Conservation (phyloP, 1,140 invertebrate genomes). For the Leptinotarsa texana region DNA sequence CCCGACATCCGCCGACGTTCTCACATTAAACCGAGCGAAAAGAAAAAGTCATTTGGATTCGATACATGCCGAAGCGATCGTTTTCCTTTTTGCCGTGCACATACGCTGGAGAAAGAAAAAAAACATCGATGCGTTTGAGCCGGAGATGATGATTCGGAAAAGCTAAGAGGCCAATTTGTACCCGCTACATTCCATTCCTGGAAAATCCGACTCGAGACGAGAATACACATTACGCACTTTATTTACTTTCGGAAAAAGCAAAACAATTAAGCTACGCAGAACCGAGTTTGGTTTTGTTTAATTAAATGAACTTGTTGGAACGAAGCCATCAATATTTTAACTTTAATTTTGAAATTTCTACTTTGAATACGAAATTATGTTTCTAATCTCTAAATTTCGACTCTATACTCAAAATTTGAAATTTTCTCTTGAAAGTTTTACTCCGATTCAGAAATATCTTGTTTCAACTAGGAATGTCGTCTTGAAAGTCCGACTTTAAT, state of each 20-base stretch:
- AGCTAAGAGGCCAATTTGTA: constrained; percentile 19
- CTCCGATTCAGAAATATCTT: too few relatives aligned
- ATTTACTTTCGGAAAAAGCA: background rate
- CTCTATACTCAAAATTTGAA: too few relatives aligned
- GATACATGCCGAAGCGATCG: background rate
- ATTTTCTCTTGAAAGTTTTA: too few relatives aligned
- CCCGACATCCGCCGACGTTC: background rate
- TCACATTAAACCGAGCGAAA: background rate
- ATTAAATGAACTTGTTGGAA: constrained; percentile 9
- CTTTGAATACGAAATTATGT: too few relatives aligned
- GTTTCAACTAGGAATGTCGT: too few relatives aligned
- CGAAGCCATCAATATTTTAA: too few relatives aligned
- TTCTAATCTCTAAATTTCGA: too few relatives aligned
- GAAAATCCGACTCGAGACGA: constrained; percentile 19
- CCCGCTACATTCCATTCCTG: background rate
- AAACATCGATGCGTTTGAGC: constrained; percentile 3
- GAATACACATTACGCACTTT: constrained; percentile 29
- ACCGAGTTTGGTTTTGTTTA: constrained; percentile 6
- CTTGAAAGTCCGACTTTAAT: too few relatives aligned
- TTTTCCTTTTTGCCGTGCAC: background rate
- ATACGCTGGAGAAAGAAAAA: background rate
- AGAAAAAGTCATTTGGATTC: background rate
- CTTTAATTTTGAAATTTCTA: too few relatives aligned
- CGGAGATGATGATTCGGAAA: constrained; percentile 11
- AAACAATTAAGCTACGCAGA: background rate